Evolutionary conservation across 2,888 invertebrate species (phyloP), one percentile per base, ranked within the genome.

Genomic region (Latheticus oryzae): DNA sequence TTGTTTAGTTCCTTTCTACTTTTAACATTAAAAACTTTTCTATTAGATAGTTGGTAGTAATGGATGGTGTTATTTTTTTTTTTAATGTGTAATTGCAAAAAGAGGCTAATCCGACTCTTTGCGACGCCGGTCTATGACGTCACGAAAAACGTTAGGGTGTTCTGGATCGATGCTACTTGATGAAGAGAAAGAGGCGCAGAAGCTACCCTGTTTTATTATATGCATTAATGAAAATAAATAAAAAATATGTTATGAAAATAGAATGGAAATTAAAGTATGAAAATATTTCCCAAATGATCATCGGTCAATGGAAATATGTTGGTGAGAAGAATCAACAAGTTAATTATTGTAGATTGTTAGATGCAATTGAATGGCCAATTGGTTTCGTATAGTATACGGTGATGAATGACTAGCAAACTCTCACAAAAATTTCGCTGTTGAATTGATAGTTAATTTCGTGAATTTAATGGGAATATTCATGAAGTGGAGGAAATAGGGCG

Each of bases 91-190:
- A 42, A 42, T 42, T 42, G 26, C 15, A 42, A 37, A 58, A 51
- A 47, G 58, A 57, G 58, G 37, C n/a, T n/a, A n/a, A n/a, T n/a
- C n/a, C 56, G 62, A 16, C 32, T 9, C 58, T 53, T 58, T 60
- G 58, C 65, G 64, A 65, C 65, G 63, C 65, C 64, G 60, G 51
- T 47, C 55, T 53, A 60, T 65, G 65, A 67, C 67, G 67, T 67
- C 67, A 67, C 62, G 7, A 17, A 32, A 13, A 50, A 52, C 58
- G 61, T 53, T 56, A 45, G 63, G 64, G 65, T 64, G 60, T 58
- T 60, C 58, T 60, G 53, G 63, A 64, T 65, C 65, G 62, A 65
- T 64, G 63, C 28, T 26, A 51, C 40, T 53, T 35, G 47, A 53
- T 42, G 48, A 47, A 40, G 38, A 48, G 40, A 35, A 21, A 40